Evolutionary conservation across 2,113 vertebrate genomes (phyloP).

Genomic region (Pangasianodon gigas): DNA sequence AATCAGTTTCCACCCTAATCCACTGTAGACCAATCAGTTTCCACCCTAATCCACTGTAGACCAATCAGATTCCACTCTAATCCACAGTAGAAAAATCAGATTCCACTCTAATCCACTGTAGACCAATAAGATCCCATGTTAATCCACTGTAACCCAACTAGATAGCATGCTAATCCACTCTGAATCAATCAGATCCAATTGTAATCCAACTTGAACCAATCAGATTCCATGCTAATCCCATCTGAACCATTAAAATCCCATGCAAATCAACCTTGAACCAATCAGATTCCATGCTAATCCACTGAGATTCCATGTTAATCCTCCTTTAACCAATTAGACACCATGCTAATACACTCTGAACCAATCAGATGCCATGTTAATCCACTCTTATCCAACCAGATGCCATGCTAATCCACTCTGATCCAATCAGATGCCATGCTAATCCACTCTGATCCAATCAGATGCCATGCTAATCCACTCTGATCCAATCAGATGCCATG

Average conservation of each 20-base stretch:
- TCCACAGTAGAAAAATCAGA: not conserved
- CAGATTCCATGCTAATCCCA: not conserved
- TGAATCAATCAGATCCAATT: not conserved
- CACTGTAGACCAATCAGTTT: not conserved
- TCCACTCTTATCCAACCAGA: not conserved
- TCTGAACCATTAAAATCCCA: no score
- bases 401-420: not conserved
- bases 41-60: not conserved
- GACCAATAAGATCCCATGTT: not conserved
- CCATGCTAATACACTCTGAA: not conserved
- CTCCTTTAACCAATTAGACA: not conserved
- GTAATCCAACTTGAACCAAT: not conserved
- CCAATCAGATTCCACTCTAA: not conserved
- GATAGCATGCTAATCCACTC: not conserved
- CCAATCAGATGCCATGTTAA: not conserved
- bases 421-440: not conserved
- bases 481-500: not conserved
- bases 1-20: not conserved
- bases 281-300: not conserved
- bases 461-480: not conserved
- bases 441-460: no score
- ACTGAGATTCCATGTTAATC: not conserved
- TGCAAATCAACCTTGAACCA: fast-evolving
- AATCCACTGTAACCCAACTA: not conserved
- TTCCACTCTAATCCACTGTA: not conserved